phyloP scores from a whole-genome alignment of 2,888 invertebrate species.

The Dasypogon diadema region DNA sequence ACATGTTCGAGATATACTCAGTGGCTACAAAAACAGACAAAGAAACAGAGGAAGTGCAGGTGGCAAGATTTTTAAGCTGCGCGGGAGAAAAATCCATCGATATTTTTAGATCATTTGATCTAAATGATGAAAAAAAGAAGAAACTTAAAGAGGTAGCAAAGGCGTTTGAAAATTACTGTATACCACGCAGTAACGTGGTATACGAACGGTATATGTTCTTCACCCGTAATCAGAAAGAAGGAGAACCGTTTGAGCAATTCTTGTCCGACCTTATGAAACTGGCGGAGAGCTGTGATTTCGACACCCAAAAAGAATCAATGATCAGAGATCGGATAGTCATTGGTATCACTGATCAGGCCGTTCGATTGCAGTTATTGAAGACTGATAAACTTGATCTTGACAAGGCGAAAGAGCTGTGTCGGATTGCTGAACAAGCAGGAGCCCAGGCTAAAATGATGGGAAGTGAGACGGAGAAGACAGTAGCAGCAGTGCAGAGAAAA shows the following conservation, averaged over 20 bases:
- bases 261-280: not conserved
- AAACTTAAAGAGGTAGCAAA: slow-evolving; percentile 35
- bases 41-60: slow-evolving; percentile 38
- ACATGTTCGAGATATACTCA: slow-evolving; percentile 38
- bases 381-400: slow-evolving; percentile 1
- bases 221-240: not conserved
- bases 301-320: slow-evolving; percentile 30
- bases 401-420: slow-evolving; percentile 11
- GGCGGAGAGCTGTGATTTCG: slow-evolving; percentile 31
- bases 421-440: slow-evolving; percentile 15
- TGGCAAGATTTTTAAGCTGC: slow-evolving; percentile 42
- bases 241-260: not conserved
- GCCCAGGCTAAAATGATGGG: slow-evolving; percentile 48
- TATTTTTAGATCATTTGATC: slow-evolving; percentile 33
- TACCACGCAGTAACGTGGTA: slow-evolving; percentile 34
- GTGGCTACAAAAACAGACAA: slow-evolving; percentile 31
- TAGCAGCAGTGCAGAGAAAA: slow-evolving; percentile 44
- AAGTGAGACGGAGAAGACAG: slow-evolving; percentile 40
- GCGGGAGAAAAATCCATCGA: slow-evolving; percentile 51
- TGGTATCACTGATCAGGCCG: not conserved
- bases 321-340: slow-evolving; percentile 23
- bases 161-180: slow-evolving; percentile 47
- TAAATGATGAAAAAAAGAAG: slow-evolving; percentile 36
- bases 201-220: slow-evolving; percentile 21
- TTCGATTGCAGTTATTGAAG: slow-evolving; percentile 25